Base-by-base conservation (phyloP, 2,888 invertebrate genomes). In the Pristionchus japonicus region DNA sequence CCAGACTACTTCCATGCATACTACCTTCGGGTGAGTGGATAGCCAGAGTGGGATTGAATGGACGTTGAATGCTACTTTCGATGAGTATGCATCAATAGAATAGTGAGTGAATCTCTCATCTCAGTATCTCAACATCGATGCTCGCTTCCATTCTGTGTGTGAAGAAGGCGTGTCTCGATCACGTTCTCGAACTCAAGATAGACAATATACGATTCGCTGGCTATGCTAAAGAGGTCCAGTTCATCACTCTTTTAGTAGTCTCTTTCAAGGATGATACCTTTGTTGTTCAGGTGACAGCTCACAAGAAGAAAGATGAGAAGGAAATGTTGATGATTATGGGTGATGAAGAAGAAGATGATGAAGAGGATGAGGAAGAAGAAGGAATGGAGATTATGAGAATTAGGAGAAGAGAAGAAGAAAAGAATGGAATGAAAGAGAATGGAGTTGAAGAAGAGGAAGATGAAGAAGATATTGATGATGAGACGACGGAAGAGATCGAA, bases 191-290 rank as follows among this genome's bases (percentile, higher is more conserved):
- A 57, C 85, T 92, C 89, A 91, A 91, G 88, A 90, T 93, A 37
- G 92, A 93, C 89, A 93, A 91, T 49, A 89, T 91, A 64, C 89
- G 93, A 61, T 93, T 92, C 87, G 93, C 91, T 20, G 93, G 92
- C 20, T 92, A 89, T 87, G 93, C 93, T 23, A 90, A 90, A 67
- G 88, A 88, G 47, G 80, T 77, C 11, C 20, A 11, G 17, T 1
- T 0, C n/a, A 31, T 23, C 11, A 52, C 7, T 17, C n/a, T 4
- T 13, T 34, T n/a, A 31, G n/a, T n/a, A n/a, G n/a, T n/a, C n/a
- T n/a, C n/a, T n/a, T n/a, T n/a, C n/a, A n/a, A n/a, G n/a, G n/a
- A n/a, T n/a, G n/a, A n/a, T n/a, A n/a, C n/a, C n/a, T n/a, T n/a
- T n/a, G n/a, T n/a, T n/a, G n/a, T n/a, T n/a, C n/a, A 43, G 80